Evolutionary conservation across 2,888 invertebrate genomes (phyloP).

Genomic region (Mamestra brassicae): DNA sequence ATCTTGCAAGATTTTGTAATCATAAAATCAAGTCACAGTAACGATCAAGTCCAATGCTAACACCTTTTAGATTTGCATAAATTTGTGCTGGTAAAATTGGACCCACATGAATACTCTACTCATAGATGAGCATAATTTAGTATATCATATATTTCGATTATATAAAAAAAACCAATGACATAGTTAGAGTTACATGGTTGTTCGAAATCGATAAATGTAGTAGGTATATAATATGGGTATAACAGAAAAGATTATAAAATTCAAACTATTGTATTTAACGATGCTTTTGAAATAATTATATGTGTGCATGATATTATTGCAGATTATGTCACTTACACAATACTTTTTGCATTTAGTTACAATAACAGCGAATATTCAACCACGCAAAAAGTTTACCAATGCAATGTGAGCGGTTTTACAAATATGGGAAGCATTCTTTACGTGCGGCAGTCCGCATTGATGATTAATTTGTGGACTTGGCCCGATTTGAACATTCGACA

Average conservation of each 20-base stretch:
- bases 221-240: no score
- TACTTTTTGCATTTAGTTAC: constrained; percentile 28
- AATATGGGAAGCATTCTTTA: constrained; percentile 53
- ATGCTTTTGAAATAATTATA: constrained; percentile 34
- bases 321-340: constrained; percentile 41
- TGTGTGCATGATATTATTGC: constrained; percentile 24
- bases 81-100: constrained; percentile 22
- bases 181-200: constrained; percentile 15
- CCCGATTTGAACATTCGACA: constrained; percentile 39
- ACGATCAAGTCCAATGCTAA: constrained; percentile 38
- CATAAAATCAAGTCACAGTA: constrained; percentile 19
- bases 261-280: constrained; percentile 11
- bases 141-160: constrained; percentile 40
- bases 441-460: constrained; percentile 47
- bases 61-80: constrained; percentile 5
- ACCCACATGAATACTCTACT: constrained; percentile 30
- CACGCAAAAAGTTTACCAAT: constrained; percentile 36
- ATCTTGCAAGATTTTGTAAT: constrained; percentile 17
- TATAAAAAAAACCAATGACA: constrained; percentile 42
- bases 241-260: constrained; percentile 25
- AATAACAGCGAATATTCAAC: constrained; percentile 33
- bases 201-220: constrained; percentile 23
- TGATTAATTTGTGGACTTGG: constrained; percentile 52
- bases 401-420: constrained; percentile 28
- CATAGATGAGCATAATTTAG: constrained; percentile 29